Evolutionary conservation across 1,140 invertebrate species (phyloP).

Genomic region (Plectus sambesii): DNA sequence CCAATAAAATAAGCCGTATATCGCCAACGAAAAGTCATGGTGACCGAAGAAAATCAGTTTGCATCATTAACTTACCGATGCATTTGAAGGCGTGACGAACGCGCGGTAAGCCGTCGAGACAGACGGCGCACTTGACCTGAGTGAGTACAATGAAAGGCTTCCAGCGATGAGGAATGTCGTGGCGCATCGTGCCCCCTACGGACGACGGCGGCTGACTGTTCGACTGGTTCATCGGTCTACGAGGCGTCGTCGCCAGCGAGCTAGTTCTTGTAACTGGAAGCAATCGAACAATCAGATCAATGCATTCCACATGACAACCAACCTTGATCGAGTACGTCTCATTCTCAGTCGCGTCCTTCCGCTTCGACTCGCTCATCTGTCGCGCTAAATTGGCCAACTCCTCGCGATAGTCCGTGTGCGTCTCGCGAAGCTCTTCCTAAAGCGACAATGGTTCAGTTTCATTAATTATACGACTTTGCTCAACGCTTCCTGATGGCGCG

Average conservation of each 20-base stretch:
- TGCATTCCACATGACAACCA: background rate
- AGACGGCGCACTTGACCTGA: constrained; percentile 13
- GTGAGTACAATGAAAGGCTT: constrained; percentile 10
- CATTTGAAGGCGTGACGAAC: constrained; percentile 1
- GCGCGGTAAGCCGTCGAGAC: constrained; percentile 12
- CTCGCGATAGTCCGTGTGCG: constrained; percentile 15
- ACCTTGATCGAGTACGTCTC: background rate
- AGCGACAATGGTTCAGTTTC: no score
- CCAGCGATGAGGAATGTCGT: constrained; percentile 21
- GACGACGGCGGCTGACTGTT: constrained; percentile 6
- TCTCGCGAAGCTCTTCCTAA: constrained; percentile 16
- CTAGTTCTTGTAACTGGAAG: no score
- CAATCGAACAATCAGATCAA: no score
- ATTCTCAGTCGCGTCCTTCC: constrained; percentile 9
- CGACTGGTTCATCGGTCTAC: background rate
- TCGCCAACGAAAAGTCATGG: no score
- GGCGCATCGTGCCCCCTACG: constrained; percentile 12
- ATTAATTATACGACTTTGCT: no score
- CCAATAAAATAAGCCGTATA: no score
- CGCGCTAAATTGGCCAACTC: constrained; percentile 4
- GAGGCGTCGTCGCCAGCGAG: background rate
- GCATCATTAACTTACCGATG: no score
- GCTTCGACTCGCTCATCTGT: constrained; percentile 5
- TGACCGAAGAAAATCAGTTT: no score
- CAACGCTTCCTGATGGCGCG: no score